phyloP scores from a whole-genome alignment of 1,140 invertebrate genomes.

The Planococcus citri region DNA sequence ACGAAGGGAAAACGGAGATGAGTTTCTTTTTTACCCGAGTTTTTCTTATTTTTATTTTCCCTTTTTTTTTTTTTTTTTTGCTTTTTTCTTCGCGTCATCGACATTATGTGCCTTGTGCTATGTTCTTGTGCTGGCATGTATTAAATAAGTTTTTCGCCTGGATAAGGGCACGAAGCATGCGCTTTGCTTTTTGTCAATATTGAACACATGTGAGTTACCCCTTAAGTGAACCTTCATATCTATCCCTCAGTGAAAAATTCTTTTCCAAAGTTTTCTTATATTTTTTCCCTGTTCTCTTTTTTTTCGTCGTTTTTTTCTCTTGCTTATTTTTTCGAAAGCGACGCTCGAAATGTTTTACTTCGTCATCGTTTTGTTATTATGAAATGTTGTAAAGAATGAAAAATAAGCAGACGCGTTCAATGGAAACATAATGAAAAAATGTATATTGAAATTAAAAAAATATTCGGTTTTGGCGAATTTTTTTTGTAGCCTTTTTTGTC shows the following conservation, averaged over 20 bases:
- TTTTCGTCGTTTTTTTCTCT: not conserved
- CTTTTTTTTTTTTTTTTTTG: constrained; percentile 14
- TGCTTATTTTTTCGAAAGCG: constrained; percentile 1
- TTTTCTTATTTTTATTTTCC: constrained; percentile 16
- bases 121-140: constrained; percentile 12
- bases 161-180: constrained; percentile 16
- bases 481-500: too few species aligned
- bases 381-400: not conserved
- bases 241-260: constrained; percentile 3
- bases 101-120: constrained; percentile 16
- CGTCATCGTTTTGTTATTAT: not conserved
- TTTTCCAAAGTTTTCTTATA: not conserved
- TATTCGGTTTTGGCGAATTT: too few species aligned
- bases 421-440: too few species aligned
- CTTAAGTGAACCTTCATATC: constrained; percentile 10
- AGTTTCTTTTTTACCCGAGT: constrained; percentile 12
- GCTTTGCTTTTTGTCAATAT: constrained; percentile 14
- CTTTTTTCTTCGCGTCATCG: constrained; percentile 12
- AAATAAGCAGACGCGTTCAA: too few species aligned
- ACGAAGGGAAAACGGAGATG: constrained; percentile 11
- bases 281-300: not conserved
- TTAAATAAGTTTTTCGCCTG: constrained; percentile 19
- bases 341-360: not conserved
- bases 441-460: too few species aligned
- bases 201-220: constrained; percentile 18